Evolutionary conservation across 2,113 vertebrate species (phyloP).

Genomic region (Cyprinus carpio): DNA sequence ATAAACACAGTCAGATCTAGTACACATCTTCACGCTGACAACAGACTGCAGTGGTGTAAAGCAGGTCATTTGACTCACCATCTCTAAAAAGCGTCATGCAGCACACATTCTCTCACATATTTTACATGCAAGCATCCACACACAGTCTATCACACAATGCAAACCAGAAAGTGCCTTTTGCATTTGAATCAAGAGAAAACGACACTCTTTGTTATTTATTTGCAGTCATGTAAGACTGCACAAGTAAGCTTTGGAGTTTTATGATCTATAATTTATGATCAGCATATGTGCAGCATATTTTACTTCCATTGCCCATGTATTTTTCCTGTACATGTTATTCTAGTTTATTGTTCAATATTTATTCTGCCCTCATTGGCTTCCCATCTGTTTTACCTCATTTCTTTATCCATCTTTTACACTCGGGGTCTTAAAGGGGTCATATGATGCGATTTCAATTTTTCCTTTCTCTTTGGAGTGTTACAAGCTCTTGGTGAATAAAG

Average conservation of each 20-base stretch:
- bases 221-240: background rate
- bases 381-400: background rate
- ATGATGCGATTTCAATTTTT: no score
- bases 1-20: conserved; percentile 6
- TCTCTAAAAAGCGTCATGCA: background rate
- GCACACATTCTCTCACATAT: background rate
- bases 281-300: background rate
- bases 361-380: background rate
- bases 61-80: background rate
- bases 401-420: background rate
- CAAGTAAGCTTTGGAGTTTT: background rate
- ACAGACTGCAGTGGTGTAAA: conserved; percentile 20
- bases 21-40: conserved; percentile 13
- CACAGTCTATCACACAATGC: background rate
- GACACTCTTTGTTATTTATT: background rate
- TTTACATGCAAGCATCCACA: background rate
- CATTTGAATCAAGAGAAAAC: background rate
- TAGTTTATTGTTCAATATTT: background rate
- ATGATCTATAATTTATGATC: background rate
- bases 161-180: background rate
- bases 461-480: no score
- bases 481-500: no score
- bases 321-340: background rate
- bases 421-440: no score
- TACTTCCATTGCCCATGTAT: background rate